A percentile compares a stretch with the other conserved stretches of the same genome.
Evolutionary conservation across 2,113 vertebrate species (phyloP).

Genomic region (Haemorhous mexicanus): DNA sequence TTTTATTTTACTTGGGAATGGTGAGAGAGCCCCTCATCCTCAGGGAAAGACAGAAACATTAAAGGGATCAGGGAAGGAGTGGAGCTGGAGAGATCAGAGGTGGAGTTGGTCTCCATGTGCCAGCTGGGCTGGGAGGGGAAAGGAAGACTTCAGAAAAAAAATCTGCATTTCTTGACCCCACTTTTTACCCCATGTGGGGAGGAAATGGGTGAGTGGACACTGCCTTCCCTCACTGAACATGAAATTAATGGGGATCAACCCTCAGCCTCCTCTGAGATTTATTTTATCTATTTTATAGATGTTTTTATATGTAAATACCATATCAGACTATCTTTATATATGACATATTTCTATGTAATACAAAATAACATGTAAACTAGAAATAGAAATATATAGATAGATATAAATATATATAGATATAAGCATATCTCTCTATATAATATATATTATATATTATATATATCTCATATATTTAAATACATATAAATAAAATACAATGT

Average conservation of each 20-base stretch:
- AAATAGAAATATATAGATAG: background rate
- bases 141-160: background rate
- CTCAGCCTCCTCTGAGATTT: background rate
- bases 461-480: too few species aligned
- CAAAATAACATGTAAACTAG: background rate
- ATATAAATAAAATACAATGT: background rate
- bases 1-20: background rate
- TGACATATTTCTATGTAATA: rapidly evolving
- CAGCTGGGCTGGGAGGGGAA: background rate
- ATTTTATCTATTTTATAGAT: background rate
- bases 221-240: background rate
- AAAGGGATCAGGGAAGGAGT: background rate
- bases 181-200: background rate
- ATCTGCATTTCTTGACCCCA: background rate
- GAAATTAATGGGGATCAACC: background rate
- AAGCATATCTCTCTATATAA: too few species aligned
- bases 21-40: background rate
- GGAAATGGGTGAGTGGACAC: background rate
- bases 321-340: background rate
- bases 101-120: background rate
- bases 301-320: background rate
- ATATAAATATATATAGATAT: too few species aligned
- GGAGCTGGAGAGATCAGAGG: background rate
- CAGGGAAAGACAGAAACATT: background rate
- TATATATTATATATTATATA: too few species aligned